Evolutionary conservation across 2,113 vertebrate species (phyloP), one percentile per base, ranked within the genome.

Genomic region (Gavia stellata): DNA sequence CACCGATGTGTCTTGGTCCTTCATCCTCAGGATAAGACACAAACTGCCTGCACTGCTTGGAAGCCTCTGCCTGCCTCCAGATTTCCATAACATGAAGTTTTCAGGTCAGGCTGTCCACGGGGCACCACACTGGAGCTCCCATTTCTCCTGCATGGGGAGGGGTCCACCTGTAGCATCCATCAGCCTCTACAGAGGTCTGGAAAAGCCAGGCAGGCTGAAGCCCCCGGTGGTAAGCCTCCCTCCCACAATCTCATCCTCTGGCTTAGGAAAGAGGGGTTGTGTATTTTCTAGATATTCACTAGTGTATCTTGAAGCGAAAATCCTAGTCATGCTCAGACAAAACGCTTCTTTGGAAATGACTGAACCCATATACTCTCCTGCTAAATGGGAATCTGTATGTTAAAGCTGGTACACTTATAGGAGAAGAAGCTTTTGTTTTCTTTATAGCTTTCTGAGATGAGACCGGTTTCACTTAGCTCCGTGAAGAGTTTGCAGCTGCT

Each of bases 301-400:
- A 6, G 13, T 26, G 0, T 33, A 15, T n/a, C 53, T 25, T 62
- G 61, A 56, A 78, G 31, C 9, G 19, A 31, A 79, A 66, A 38
- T 23, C 55, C 47, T 25, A 17, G 2, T 53, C 24, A 0, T 36
- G 5, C 28, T 29, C 36, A 40, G 13, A 26, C 38, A n/a, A n/a
- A 63, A 6, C 44, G 28, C 7, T 29, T 52, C 42, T 21, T 26
- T 55, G 58, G 70, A 53, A 89, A 15, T 19, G 29, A 2, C 42
- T 28, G 29, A 9, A 16, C 29, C 38, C 24, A 3, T 6, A 1
- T 16, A 12, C 1, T 3, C 50, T n/a, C 10, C 7, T 77, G 58
- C 40, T 74, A 38, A 47, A 17, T 10, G 24, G 42, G 52, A 34
- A 6, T 28, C 71, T 44, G 40, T 31, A 3, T n/a, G 29, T 34